A percentile compares a stretch with the other conserved stretches of the same genome.
Conservation (phyloP, 2,888 invertebrate genomes). For the Apamea sordens region DNA sequence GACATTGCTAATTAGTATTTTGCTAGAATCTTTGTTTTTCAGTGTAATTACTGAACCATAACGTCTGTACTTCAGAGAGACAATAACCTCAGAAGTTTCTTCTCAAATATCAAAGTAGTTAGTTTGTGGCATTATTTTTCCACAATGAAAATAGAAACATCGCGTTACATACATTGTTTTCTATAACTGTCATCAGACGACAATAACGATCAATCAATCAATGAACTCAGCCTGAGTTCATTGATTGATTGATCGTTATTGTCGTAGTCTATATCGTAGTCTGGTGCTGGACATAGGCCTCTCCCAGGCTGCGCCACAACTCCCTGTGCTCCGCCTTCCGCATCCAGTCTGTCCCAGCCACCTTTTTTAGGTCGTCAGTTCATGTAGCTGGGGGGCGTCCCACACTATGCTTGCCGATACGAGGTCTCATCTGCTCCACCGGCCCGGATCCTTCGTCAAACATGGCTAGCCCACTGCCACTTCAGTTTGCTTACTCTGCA, state of each 20-base stretch:
- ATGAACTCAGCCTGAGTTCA: too few relatives aligned
- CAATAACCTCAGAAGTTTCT: background rate
- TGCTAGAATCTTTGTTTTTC: background rate
- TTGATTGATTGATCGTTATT: too few relatives aligned
- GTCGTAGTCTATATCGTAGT: too few relatives aligned
- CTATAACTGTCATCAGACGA: background rate
- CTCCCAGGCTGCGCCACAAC: background rate
- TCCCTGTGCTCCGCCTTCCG: background rate
- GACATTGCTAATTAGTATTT: slow-evolving; percentile 8
- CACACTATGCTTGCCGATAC: too few relatives aligned
- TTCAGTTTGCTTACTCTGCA: background rate
- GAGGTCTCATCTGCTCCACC: too few relatives aligned
- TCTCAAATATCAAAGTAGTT: background rate
- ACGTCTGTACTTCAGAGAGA: background rate
- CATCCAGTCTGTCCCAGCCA: background rate
- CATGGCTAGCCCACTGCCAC: background rate
- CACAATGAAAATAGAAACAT: background rate
- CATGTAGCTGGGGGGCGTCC: background rate
- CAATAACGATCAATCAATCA: background rate
- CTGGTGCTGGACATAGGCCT: background rate
- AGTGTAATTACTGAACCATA: background rate
- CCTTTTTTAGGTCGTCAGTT: background rate
- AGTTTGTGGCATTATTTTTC: background rate
- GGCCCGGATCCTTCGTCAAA: background rate
- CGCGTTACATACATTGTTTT: background rate